Percentiles rank a stretch among this genome's conserved stretches.
Evolutionary conservation across 2,797 vertebrate species (phyloP).

Genomic region (Falco cherrug): DNA sequence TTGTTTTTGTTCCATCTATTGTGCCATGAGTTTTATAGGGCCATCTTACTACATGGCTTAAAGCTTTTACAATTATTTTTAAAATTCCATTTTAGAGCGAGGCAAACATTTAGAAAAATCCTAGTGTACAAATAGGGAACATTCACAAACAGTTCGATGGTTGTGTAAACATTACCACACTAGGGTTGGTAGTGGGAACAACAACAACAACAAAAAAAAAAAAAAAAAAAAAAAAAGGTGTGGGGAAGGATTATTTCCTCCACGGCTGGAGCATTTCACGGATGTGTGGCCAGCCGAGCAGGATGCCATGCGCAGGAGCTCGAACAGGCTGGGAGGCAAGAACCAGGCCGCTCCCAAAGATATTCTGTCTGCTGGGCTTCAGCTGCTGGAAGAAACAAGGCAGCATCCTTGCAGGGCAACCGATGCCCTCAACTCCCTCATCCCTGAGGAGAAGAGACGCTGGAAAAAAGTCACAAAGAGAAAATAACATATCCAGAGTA

Average conservation of each 20-base stretch:
- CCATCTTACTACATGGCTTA: background rate
- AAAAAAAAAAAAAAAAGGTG: fast-evolving
- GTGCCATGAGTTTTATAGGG: background rate
- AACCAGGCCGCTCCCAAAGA: background rate
- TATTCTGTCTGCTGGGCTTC: background rate
- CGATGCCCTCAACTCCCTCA: background rate
- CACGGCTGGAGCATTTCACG: background rate
- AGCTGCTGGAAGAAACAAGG: background rate
- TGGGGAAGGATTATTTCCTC: background rate
- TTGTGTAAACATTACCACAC: background rate
- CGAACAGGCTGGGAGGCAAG: background rate
- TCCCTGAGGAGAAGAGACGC: background rate
- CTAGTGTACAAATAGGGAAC: background rate
- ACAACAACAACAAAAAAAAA: too few relatives aligned
- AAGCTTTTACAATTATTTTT: background rate
- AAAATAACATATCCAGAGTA: background rate
- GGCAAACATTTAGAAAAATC: background rate
- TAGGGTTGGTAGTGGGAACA: background rate
- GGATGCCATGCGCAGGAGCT: fast-evolving
- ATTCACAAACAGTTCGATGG: background rate
- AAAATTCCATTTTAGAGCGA: background rate
- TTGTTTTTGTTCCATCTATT: background rate
- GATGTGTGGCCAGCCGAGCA: background rate
- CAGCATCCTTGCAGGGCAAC: background rate
- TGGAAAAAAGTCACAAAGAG: background rate